A percentile compares a stretch with the other conserved stretches of the same genome.
phyloP scores from a whole-genome alignment of 1,140 invertebrate species.

The Heliconius hermathena region DNA sequence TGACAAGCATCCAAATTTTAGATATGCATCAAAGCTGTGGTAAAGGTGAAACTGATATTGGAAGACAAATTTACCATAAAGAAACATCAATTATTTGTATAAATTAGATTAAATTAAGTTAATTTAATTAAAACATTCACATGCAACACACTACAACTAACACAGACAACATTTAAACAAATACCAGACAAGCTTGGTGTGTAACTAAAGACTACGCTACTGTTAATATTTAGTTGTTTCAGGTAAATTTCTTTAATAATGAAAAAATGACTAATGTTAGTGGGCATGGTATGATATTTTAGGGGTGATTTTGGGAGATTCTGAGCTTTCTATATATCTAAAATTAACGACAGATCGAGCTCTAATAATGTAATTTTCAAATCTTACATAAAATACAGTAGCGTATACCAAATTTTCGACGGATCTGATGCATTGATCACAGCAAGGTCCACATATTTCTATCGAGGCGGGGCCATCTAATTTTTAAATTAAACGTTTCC shows the following conservation, averaged over 20 bases:
- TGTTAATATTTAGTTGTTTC: conserved; percentile 29
- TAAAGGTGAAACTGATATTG: conserved; percentile 43
- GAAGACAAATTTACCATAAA: conserved; percentile 33
- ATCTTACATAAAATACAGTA: conserved; percentile 49
- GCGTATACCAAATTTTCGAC: conserved; percentile 65
- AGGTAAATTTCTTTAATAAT: conserved; percentile 26
- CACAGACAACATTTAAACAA: conserved; percentile 52
- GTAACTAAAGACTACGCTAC: conserved; percentile 42
- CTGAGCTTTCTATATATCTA: conserved; percentile 42
- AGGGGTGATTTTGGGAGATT: conserved; percentile 36
- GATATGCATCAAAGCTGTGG: conserved; percentile 1
- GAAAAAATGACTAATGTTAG: conserved; percentile 39
- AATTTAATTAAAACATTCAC: conserved; percentile 52
- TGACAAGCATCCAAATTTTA: conserved; percentile 20
- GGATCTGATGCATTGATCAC: conserved; percentile 63
- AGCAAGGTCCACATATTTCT: conserved; percentile 68
- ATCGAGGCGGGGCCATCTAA: conserved; percentile 76
- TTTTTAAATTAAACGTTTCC: conserved; percentile 67
- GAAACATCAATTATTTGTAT: conserved; percentile 34
- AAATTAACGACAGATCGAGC: conserved; percentile 38
- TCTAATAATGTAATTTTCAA: conserved; percentile 43
- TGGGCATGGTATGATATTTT: conserved; percentile 37
- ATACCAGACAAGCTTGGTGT: conserved; percentile 48
- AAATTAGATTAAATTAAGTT: conserved; percentile 39
- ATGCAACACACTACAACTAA: conserved; percentile 71